Base-by-base conservation (phyloP, 2,888 invertebrate genomes). In the Lithosia quadra region DNA sequence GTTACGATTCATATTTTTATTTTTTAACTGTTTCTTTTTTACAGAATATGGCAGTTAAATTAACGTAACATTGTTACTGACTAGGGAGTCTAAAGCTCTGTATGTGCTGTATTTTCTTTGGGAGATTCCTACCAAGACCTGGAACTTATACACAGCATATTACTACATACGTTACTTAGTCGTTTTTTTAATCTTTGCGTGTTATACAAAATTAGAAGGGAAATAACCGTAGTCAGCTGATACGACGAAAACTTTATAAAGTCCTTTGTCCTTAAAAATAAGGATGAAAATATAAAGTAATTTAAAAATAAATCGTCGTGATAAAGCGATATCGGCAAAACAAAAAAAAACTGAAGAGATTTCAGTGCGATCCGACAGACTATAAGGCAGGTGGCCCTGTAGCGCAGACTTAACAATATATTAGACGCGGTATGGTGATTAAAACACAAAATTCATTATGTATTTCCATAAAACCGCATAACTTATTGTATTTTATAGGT, bases 301-400 rank as follows among this genome's bases (percentile, higher is more conserved):
- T 68, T 43, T 28, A 59, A 65, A 75, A 73, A 68, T 63, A 71
- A 58, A 43, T 58, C 36, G 56, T 53, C 60, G 65, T 53, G 43
- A 68, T 71, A 61, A 63, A 68, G 67, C 66, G 68, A 64, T 67
- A 68, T 72, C 65, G 63, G 28, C 34, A 67, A 69, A 68, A 81
- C 22, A 79, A 77, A 80, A 68, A 79, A 77, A 80, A 68, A 63
- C 56, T 60, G 61, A 56, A 56, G 57, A 62, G 69, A 76, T 76
- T 75, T 71, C 71, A 70, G 56, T 67, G 61, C 69, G 69, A 68
- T 64, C 60, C 71, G 65, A 71, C 72, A 56, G 70, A 67, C 67
- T 53, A 28, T 65, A 39, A 64, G 79, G 78, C 79, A 79, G 81
- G 76, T 80, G 81, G 66, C 58, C 15, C 0, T 34, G 24, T 65